Evolutionary conservation across 2,797 vertebrate species (phyloP).

Genomic region (Sarcophilus harrisii): DNA sequence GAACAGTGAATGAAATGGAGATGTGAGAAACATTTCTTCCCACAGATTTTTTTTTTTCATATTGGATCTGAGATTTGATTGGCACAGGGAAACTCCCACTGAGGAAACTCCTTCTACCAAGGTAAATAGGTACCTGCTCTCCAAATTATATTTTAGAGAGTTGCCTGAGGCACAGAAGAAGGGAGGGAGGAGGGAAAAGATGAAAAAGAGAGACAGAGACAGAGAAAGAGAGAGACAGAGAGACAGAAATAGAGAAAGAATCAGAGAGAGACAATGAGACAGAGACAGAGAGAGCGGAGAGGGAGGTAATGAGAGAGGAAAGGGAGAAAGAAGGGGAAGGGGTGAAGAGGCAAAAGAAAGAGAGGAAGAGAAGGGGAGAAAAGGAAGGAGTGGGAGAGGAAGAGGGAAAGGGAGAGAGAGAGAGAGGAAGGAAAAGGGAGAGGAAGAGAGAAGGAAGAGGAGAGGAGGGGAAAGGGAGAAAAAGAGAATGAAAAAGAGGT

Average conservation of each 20-base stretch:
- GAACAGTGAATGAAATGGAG: neutral
- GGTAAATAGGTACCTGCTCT: neutral
- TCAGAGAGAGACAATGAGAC: too few species aligned
- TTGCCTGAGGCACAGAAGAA: neutral
- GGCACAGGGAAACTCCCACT: neutral
- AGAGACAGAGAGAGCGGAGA: too few species aligned
- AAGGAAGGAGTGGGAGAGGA: too few species aligned
- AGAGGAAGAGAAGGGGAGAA: fast-evolving
- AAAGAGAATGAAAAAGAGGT: too few species aligned
- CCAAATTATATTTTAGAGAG: neutral
- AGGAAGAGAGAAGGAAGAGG: neutral
- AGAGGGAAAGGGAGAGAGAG: too few species aligned
- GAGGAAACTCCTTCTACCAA: neutral
- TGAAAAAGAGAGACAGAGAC: too few species aligned
- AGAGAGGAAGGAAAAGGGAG: fast-evolving
- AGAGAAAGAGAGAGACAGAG: too few species aligned
- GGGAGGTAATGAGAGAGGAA: too few species aligned
- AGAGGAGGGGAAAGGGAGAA: neutral
- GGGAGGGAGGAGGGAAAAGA: too few species aligned
- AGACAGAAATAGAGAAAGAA: fast-evolving
- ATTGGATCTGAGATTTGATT: neutral
- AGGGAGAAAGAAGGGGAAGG: too few species aligned
- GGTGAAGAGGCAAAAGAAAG: neutral
- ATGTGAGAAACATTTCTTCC: neutral
- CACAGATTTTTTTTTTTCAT: neutral